Conservation (phyloP, 1,140 invertebrate species). For the Helicoverpa armigera region DNA sequence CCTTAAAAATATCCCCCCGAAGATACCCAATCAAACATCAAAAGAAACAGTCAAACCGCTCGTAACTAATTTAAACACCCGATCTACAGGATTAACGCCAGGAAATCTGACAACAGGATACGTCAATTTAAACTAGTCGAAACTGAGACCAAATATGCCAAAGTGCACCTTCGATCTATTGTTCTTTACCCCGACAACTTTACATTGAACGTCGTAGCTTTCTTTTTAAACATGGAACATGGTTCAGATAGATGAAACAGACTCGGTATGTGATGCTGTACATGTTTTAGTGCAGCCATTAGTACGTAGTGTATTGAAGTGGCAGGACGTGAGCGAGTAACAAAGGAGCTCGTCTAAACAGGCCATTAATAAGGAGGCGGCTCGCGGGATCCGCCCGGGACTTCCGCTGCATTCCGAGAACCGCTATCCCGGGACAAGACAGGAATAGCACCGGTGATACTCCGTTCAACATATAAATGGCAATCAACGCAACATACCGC, state of each 20-base stretch:
- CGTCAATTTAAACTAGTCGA: conserved; percentile 80
- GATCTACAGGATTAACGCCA: conserved; percentile 73
- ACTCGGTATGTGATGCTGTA: conserved; percentile 56
- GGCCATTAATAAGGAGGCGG: conserved; percentile 84
- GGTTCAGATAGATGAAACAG: conserved; percentile 49
- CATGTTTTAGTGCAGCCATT: conserved; percentile 44
- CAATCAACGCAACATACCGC: conserved; percentile 53
- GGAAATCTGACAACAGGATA: conserved; percentile 81
- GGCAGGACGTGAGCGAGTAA: conserved; percentile 79
- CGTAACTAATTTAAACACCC: conserved; percentile 71
- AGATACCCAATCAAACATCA: conserved; percentile 65
- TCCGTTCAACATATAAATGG: conserved; percentile 63
- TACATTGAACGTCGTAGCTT: conserved; percentile 48
- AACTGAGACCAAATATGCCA: conserved; percentile 63
- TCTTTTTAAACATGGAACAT: conserved; percentile 42
- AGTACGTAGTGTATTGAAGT: conserved; percentile 63
- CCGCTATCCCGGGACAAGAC: conserved; percentile 76
- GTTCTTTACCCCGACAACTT: conserved; percentile 49
- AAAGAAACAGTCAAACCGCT: conserved; percentile 62
- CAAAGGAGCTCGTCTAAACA: conserved; percentile 83
- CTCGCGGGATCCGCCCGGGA: conserved; percentile 71
- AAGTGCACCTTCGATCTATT: conserved; percentile 59
- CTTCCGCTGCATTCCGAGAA: conserved; percentile 82
- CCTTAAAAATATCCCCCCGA: conserved; percentile 56
- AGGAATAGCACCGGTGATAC: conserved; percentile 77